These are phyloP conservation scores for Eupithecia insigniata DNA, from an alignment of 2,888 invertebrate genomes.

Conservation along the genomic window DNA sequence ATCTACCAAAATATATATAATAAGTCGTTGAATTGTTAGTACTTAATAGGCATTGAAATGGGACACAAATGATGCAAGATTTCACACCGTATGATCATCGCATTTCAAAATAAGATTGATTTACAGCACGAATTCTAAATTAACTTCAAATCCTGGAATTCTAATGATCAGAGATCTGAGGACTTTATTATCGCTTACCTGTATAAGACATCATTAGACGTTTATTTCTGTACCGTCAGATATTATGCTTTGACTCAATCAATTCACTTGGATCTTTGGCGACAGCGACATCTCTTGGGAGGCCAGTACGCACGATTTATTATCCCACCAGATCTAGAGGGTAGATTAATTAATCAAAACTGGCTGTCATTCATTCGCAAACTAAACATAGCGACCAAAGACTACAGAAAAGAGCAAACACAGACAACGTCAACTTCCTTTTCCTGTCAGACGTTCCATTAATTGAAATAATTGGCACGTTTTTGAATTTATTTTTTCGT, in stretches of 20 bases:
- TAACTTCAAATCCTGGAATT: slow-evolving; percentile 62
- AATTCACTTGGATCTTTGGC: slow-evolving; percentile 68
- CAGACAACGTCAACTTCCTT: slow-evolving; percentile 67
- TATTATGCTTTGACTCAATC: slow-evolving; percentile 76
- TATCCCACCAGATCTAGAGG: slow-evolving; percentile 65
- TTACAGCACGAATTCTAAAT: slow-evolving; percentile 51
- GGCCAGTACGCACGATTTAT: slow-evolving; percentile 80
- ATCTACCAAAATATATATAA: neutral
- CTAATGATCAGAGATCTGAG: slow-evolving; percentile 77
- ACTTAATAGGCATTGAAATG: neutral
- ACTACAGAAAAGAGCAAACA: slow-evolving; percentile 45
- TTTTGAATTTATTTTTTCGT: slow-evolving; percentile 70
- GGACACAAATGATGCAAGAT: slow-evolving; percentile 34
- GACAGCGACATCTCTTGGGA: slow-evolving; percentile 81
- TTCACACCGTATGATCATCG: slow-evolving; percentile 16
- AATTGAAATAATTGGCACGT: slow-evolving; percentile 82
- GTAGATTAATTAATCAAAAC: slow-evolving; percentile 82
- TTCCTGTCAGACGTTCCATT: slow-evolving; percentile 81
- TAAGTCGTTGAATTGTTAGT: neutral
- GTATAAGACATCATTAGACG: slow-evolving; percentile 80
- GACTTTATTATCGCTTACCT: slow-evolving; percentile 80
- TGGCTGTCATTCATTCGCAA: slow-evolving; percentile 78
- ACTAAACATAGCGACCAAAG: slow-evolving; percentile 66
- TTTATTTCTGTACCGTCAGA: slow-evolving; percentile 77
- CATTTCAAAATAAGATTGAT: slow-evolving; percentile 41